Evolutionary conservation across 2,888 invertebrate species (phyloP).

Genomic region (Pherbina coryleti): DNA sequence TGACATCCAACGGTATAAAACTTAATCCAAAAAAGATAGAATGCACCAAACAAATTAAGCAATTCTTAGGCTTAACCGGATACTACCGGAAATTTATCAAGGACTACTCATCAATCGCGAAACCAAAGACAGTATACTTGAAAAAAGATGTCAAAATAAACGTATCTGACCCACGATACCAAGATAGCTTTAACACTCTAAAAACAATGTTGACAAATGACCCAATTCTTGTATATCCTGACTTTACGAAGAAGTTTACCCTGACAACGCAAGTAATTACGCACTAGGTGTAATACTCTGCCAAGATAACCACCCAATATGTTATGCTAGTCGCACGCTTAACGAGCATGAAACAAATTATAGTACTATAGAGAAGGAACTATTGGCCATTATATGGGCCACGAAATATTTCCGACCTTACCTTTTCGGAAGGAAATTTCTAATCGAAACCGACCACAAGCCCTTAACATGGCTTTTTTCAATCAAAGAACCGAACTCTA

Average conservation of each 20-base stretch:
- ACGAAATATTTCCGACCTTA: constrained; percentile 39
- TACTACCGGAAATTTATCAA: constrained; percentile 47
- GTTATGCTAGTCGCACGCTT: constrained; percentile 38
- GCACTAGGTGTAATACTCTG: constrained; percentile 41
- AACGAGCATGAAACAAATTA: constrained; percentile 43
- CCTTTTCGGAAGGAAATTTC: constrained; percentile 33
- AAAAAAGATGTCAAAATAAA: constrained; percentile 36
- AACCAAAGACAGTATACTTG: constrained; percentile 38
- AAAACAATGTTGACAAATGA: constrained; percentile 37
- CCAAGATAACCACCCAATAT: constrained; percentile 33
- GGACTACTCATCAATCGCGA: constrained; percentile 42
- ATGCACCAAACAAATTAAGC: constrained; percentile 43
- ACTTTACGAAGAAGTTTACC: constrained; percentile 46
- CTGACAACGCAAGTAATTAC: constrained; percentile 42
- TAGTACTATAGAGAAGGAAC: constrained; percentile 38
- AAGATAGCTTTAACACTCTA: constrained; percentile 35
- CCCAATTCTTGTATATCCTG: constrained; percentile 44
- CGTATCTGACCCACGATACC: constrained; percentile 28
- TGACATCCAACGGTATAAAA: constrained; percentile 36
- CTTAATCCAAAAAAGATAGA: constrained; percentile 44
- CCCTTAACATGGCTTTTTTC: constrained; percentile 37
- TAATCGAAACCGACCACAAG: constrained; percentile 39
- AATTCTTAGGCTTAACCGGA: constrained; percentile 45
- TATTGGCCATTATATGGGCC: constrained; percentile 38
- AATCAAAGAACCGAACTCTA: constrained; percentile 30